Base-by-base conservation (phyloP, 2,888 invertebrate genomes). In the Chrysina gloriosa region DNA sequence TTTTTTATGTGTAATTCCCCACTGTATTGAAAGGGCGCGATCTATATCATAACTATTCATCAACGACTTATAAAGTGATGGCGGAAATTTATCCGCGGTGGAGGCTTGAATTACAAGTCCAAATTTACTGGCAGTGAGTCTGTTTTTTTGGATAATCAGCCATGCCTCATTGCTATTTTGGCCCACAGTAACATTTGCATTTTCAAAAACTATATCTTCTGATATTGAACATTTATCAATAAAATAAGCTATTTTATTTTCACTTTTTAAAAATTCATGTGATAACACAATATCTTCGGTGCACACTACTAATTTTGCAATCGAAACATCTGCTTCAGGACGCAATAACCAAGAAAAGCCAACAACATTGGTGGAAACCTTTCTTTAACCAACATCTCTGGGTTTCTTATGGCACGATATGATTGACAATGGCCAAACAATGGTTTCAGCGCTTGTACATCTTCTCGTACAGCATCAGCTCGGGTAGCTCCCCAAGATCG, bases 111-210 rank as follows among this genome's bases (percentile, higher is more conserved):
- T 39, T 14, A 68, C 61, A 6, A 50, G 9, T 3, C 68, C 70
- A 70, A 70, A 70, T 16, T 70, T 65, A 29, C 70, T 70, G 7
- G 68, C 70, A n/a, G 68, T 68, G 6, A 65, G 50, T 19, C 68
- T 27, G 50, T 68, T 34, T 68, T 65, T 68, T 16, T 65, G 16
- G 3, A 25, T n/a, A 7, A 65, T 50, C 2, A 68, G 39, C 65
- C 70, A n/a, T n/a, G n/a, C n/a, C n/a, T 65, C 61, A 70, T 70
- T 68, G 47, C 5, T 23, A 29, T 25, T 23, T 50, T 70, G 70
- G 6, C 68, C 70, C 2, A 34, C 21, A 34, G 70, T 70, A 7
- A 47, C 47, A 9, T 19, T 21, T 9, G 27, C 47, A 36, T 68
- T 52, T 34, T 29, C 11, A 27, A 27, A n/a, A 31, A 70, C 65